phyloP scores from a whole-genome alignment of 1,140 invertebrate genomes.

The Leptinotarsa undecemlineata region DNA sequence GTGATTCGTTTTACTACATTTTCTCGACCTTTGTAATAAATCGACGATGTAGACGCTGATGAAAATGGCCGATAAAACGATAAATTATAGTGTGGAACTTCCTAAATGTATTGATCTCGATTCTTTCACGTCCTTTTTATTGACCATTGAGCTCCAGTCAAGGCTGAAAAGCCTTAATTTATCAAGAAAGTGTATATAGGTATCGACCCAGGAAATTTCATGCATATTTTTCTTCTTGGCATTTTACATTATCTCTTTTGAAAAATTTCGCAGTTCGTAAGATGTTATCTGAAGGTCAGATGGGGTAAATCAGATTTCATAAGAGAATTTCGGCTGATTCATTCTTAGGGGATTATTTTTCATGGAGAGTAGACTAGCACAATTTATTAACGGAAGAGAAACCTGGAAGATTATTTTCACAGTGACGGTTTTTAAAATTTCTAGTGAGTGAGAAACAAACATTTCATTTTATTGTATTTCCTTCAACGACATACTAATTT shows the following conservation, averaged over 20 bases:
- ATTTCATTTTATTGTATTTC: too few species aligned
- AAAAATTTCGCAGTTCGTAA: background rate
- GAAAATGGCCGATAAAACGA: slow-evolving; percentile 18
- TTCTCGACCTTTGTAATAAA: slow-evolving; percentile 13
- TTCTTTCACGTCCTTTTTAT: slow-evolving; percentile 17
- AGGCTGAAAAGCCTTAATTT: slow-evolving; percentile 13
- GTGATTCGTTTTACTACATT: slow-evolving; percentile 16
- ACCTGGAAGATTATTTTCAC: background rate
- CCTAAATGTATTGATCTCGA: slow-evolving; percentile 17
- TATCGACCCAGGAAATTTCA: background rate
- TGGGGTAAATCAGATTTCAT: background rate
- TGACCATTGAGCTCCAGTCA: slow-evolving; percentile 13
- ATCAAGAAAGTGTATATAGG: slow-evolving; percentile 10
- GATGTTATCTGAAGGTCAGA: background rate
- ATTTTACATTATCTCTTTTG: slow-evolving; percentile 3
- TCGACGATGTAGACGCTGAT: slow-evolving; percentile 16
- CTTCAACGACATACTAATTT: too few species aligned
- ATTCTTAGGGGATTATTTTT: background rate
- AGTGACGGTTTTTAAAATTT: background rate
- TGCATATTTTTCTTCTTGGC: background rate
- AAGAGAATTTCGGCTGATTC: background rate
- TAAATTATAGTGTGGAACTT: slow-evolving; percentile 17
- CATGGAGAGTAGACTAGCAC: background rate
- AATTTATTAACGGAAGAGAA: background rate
- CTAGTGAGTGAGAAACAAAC: too few species aligned